Base-by-base conservation (phyloP, 1,140 invertebrate species). In the Bacillus rossius region DNA sequence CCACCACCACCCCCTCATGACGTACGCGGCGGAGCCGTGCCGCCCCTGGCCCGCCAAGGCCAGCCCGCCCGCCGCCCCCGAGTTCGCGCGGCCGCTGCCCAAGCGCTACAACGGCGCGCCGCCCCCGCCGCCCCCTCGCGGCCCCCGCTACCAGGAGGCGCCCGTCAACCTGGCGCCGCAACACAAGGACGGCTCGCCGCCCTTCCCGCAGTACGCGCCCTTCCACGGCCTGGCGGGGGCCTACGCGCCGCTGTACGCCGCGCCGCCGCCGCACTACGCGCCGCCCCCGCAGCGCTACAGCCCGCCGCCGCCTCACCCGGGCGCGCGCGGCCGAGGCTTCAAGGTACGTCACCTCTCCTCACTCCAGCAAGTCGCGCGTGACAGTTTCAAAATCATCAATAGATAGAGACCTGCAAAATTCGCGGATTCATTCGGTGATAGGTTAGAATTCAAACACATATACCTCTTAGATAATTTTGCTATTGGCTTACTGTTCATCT, bases 51-150 rank as follows among this genome's bases (percentile, higher is more conserved):
- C 42, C 16, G 42, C 42, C 42, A 17, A 45, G 42, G 16, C 16
- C 42, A 45, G 42, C 16, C 42, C 42, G 3, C 42, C 42, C 7
- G 43, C 40, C 13, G 41, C 56, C 3, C 56, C 56, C 14, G 45
- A 50, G 40, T 60, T 60, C 41, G 42, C 55, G 38, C 38, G 58
- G n/a, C 58, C 58, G 8, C 51, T 47, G 41, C 58, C 58, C 14
- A 57, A 57, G 34, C 51, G 25, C n/a, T n/a, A n/a, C n/a, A n/a
- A n/a, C n/a, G n/a, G n/a, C 14, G 51, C 58, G n/a, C 50, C 38
- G 16, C 51, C 16, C 16, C 16, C 37, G 29, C 25, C 17, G 47
- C 22, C 49, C n/a, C n/a, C 49, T 0, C 40, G 43, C 26, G 50
- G 57, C 49, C 41, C 34, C 38, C 57, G 47, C 26, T 34, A 34